Evolutionary conservation across 2,113 vertebrate genomes (phyloP).

Genomic region (Anolis carolinensis): DNA sequence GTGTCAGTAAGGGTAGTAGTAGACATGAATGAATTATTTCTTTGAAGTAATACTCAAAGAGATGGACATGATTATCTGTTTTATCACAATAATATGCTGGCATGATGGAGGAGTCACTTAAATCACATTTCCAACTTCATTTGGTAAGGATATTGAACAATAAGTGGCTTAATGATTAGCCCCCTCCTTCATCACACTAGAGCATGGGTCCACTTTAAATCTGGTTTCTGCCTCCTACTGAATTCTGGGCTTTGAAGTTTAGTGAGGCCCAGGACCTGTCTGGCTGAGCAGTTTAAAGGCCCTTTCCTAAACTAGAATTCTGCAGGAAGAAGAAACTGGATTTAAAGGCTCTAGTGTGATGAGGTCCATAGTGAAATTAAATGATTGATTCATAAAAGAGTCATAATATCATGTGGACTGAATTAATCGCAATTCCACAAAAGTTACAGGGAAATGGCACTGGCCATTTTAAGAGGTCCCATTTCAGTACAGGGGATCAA

Average conservation of each 20-base stretch:
- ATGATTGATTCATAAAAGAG: background rate
- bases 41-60: background rate
- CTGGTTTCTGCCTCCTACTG: too few relatives aligned
- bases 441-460: background rate
- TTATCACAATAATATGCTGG: background rate
- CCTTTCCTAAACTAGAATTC: too few relatives aligned
- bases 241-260: too few relatives aligned
- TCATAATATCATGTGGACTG: background rate
- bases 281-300: too few relatives aligned
- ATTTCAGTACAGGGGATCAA: background rate
- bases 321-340: too few relatives aligned
- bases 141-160: background rate
- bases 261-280: too few relatives aligned
- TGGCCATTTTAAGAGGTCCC: background rate
- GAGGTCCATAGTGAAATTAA: slow-evolving; percentile 8
- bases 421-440: background rate
- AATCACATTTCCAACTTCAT: background rate
- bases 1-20: background rate
- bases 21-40: background rate
- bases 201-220: too few relatives aligned
- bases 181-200: too few relatives aligned
- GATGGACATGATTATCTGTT: background rate
- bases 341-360: too few relatives aligned
- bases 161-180: background rate
- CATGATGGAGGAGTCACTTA: background rate